These are phyloP conservation scores for Mormyrops boulengeri DNA, from an alignment of 2,797 vertebrate species.

Conservation along the genomic window DNA sequence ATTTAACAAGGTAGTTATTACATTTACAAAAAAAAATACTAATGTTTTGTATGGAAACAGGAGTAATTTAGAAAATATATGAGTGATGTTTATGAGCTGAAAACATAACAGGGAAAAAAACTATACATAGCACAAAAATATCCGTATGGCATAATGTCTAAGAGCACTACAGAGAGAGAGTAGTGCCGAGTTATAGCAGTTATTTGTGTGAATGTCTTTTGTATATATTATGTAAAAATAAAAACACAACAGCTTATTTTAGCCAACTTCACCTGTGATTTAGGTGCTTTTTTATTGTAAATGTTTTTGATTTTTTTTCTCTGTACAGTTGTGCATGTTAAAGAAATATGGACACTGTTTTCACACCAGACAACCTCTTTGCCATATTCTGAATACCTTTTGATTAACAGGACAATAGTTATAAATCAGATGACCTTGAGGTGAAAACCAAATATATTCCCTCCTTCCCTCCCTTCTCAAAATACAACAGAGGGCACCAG, in stretches of 20 bases:
- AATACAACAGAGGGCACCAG: not conserved
- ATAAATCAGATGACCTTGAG: not conserved
- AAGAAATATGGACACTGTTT: conserved; percentile 23
- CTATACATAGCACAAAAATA: conserved; percentile 51
- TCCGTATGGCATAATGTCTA: conserved; percentile 42
- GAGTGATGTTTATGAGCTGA: conserved; percentile 27
- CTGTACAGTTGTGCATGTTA: conserved; percentile 13
- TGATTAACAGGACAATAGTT: not conserved
- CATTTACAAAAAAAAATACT: conserved; percentile 34
- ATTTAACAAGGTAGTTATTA: conserved; percentile 10
- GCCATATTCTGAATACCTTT: not conserved
- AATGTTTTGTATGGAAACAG: conserved; percentile 49
- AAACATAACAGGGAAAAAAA: conserved; percentile 34
- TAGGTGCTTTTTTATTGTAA: conserved; percentile 15
- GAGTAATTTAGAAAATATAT: conserved; percentile 30
- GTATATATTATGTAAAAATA: conserved; percentile 68
- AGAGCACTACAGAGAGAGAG: conserved; percentile 52
- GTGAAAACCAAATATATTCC: not conserved
- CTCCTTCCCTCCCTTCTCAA: not conserved
- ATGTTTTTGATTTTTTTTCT: conserved; percentile 19
- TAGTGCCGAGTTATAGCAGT: conserved; percentile 60
- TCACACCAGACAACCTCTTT: conserved; percentile 7
- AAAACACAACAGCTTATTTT: conserved; percentile 51
- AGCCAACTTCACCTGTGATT: conserved; percentile 33
- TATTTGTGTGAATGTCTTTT: conserved; percentile 55